Base-by-base conservation (phyloP, 1,140 invertebrate genomes). In the Orchestia grillus region DNA sequence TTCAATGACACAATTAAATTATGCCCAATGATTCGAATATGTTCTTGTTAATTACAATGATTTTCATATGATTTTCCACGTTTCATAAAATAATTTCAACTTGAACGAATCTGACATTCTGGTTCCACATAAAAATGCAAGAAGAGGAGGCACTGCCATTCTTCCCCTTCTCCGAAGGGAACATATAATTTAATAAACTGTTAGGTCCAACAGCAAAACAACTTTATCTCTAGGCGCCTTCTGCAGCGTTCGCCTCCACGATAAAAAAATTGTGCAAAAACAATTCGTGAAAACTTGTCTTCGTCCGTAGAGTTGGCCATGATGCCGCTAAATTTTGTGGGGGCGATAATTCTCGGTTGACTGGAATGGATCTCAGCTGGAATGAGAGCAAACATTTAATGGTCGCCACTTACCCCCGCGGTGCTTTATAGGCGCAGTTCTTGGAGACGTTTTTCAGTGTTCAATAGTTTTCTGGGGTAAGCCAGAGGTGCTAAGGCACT, bases 161-260 rank as follows among this genome's bases (percentile, higher is more conserved):
- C 62, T 77, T 77, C 62, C 62, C 62, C 62, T 36, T 77, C 11
- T 77, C 62, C 62, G 11, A 19, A 23, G 62, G 28, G 62, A 77
- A 77, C 62, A 77, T 77, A 8, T 77, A 77, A 77, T 77, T 77
- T 77, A 77, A 77, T 77, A 77, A 77, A 77, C 62, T 77, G 62
- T 77, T 77, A 77, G 62, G 62, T 77, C 62, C 62, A 77, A 77
- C 62, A 77, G 62, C 62, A 77, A 77, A 77, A 77, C 62, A 77
- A 77, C 62, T 77, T 77, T 77, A 77, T 77, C 62, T 77, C 62
- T 77, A 77, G 62, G 62, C 62, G 62, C 62, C 62, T 77, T 77
- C 62, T 23, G 62, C 62, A 77, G 62, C 62, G 28, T 77, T 77
- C 62, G 62, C 62, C 62, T 77, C 11, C 1, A 77, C 62, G 62